A percentile compares a stretch with the other conserved stretches of the same genome.
These are phyloP conservation scores for Pygoscelis antarcticus DNA, from an alignment of 2,113 vertebrate genomes.

Conservation along the genomic window DNA sequence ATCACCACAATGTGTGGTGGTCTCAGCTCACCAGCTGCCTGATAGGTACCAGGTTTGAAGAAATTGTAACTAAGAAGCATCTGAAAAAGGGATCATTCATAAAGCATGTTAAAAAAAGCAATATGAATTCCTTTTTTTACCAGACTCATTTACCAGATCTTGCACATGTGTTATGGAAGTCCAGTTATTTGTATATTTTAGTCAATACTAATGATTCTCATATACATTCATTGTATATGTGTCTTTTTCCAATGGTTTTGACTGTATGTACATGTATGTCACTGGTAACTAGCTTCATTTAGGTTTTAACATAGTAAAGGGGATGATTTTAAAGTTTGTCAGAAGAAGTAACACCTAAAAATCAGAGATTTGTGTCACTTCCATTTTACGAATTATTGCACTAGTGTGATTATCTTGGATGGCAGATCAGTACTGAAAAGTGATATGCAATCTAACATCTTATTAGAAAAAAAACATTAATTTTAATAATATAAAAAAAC, in stretches of 20 bases:
- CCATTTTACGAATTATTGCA: not conserved
- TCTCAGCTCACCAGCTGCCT: not conserved
- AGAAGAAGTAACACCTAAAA: not conserved
- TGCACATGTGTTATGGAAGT: not conserved
- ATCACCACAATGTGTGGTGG: not conserved
- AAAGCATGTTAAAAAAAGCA: not conserved
- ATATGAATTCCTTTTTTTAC: not conserved
- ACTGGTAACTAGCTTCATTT: not conserved
- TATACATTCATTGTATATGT: not conserved
- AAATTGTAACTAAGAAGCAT: not conserved
- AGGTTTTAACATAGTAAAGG: not conserved
- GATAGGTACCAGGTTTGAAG: not conserved
- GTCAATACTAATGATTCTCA: not conserved
- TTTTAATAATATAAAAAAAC: not conserved
- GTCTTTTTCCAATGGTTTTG: not conserved
- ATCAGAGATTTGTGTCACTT: not conserved
- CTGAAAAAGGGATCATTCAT: not conserved
- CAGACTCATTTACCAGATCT: not conserved
- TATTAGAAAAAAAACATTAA: not conserved
- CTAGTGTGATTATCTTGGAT: not conserved
- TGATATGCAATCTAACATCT: not conserved
- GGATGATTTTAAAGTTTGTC: not conserved
- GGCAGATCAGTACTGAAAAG: not conserved
- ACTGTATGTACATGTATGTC: not conserved
- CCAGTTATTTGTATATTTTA: not conserved